phyloP scores from a whole-genome alignment of 2,113 vertebrate genomes.

The Chaetorhynchus papuensis region DNA sequence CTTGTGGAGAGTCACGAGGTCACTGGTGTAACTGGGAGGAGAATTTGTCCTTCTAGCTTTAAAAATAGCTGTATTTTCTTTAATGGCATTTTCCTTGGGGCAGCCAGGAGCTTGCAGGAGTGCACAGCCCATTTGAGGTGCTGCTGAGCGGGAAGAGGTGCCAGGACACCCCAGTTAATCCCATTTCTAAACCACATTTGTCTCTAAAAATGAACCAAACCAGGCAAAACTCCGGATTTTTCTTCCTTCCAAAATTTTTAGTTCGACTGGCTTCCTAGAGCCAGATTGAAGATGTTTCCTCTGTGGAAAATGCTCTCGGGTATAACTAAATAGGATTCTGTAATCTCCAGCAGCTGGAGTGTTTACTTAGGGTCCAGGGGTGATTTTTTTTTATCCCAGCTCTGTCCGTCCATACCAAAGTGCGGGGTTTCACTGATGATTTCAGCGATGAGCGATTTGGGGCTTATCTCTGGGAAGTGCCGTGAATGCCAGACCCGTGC shows the following conservation, averaged over 20 bases:
- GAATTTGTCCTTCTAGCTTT: conserved; percentile 16
- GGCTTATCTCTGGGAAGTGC: conserved; percentile 28
- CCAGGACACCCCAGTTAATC: not conserved
- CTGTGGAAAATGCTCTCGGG: conserved; percentile 3
- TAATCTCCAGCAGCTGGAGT: conserved; percentile 25
- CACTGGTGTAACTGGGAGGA: conserved; percentile 38
- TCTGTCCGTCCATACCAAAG: not conserved
- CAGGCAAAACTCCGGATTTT: not conserved
- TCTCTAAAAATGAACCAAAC: not conserved
- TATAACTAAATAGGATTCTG: conserved; percentile 34
- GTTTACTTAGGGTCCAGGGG: conserved; percentile 5
- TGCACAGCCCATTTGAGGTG: not conserved
- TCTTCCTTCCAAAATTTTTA: not conserved
- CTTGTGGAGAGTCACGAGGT: not conserved
- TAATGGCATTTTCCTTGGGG: not conserved
- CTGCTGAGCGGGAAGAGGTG: accelerated
- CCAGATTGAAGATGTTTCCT: not conserved
- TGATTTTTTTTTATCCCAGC: accelerated
- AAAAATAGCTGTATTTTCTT: conserved; percentile 1
- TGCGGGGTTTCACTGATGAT: not conserved
- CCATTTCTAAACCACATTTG: not conserved
- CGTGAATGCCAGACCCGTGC: not conserved
- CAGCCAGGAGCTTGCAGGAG: not conserved
- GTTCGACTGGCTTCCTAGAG: not conserved
- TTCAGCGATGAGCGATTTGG: not conserved